Base-by-base conservation (phyloP, 1,140 invertebrate genomes). In the Telenomus remus region DNA sequence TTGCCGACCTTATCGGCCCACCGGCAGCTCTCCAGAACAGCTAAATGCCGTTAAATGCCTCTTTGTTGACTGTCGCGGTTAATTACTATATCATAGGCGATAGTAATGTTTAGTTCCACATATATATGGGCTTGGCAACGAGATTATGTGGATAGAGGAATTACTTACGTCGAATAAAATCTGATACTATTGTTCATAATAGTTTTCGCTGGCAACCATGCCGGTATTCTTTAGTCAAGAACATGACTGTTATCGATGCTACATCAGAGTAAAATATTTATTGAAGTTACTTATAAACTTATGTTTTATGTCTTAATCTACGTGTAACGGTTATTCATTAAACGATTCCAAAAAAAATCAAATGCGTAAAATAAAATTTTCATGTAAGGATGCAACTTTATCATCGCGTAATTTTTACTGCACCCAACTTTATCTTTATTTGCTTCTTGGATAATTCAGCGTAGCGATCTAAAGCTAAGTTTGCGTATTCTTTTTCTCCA, bases 1-100 rank as follows among this genome's bases (percentile, higher is more conserved):
- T 85, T 85, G 68, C 76, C 73, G 71, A 82, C 82, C 80, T 85
- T 85, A 85, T 85, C 84, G 80, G 77, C 64, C 71, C 72, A 49
- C 71, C 56, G 74, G 76, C 80, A 79, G 79, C 78, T 72, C 53
- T 35, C 66, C 48, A 60, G 64, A 59, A 61, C 71, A 49, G 77
- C 80, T 82, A 85, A 85, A 84, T 77, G 78, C 81, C 80, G 82
- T 83, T 84, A 84, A 85, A 85, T 85, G 69, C 79, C 72, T 80
- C 82, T 83, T 84, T 84, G 84, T 84, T 80, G 80, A 76, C 76
- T 80, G 81, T 81, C 82, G 80, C 79, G 82, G 82, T 84, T 85
- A 85, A 85, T 84, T 82, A 82, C 78, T 82, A 81, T 81, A 78
- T 69, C 64, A 76, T 59, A 42, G 56, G 7, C 47, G 39, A 51